phyloP scores from a whole-genome alignment of 2,888 invertebrate species.

The Philereme transversata region DNA sequence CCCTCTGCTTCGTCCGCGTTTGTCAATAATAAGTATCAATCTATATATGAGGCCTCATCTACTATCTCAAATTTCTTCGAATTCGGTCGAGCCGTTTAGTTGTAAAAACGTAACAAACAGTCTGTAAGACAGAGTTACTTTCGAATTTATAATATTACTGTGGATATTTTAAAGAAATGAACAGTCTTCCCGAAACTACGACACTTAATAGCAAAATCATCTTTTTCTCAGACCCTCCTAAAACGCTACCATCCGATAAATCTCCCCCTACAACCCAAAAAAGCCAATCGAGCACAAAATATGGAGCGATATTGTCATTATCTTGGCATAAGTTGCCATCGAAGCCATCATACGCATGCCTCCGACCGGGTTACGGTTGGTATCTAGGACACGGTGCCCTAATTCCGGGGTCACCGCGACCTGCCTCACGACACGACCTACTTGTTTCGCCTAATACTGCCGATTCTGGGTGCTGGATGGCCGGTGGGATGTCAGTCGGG shows the following conservation, averaged over 20 bases:
- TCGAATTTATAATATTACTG: no score
- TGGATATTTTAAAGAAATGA: no score
- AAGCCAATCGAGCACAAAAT: constrained; percentile 8
- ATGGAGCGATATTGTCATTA: constrained; percentile 12
- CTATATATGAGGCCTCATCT: no score
- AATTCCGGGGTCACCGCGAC: constrained; percentile 62
- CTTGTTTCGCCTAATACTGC: constrained; percentile 42
- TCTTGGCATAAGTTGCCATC: constrained; percentile 21
- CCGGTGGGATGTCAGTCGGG: constrained; percentile 6
- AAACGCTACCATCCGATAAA: constrained; percentile 7
- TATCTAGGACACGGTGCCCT: constrained; percentile 53
- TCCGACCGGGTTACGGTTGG: constrained; percentile 42
- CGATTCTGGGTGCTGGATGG: constrained; percentile 24
- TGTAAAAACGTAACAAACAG: no score
- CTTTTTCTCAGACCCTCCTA: not conserved
- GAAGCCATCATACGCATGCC: constrained; percentile 36
- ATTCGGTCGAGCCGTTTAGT: no score
- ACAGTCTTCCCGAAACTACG: no score
- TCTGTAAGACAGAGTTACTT: no score
- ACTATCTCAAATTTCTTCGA: no score
- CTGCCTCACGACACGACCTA: constrained; percentile 75
- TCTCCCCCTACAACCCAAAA: constrained; percentile 1
- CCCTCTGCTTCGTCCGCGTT: no score
- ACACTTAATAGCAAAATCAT: not conserved
- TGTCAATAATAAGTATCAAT: no score